Evolutionary conservation across 2,113 vertebrate genomes (phyloP).

Genomic region (Heloderma charlesbogerti): DNA sequence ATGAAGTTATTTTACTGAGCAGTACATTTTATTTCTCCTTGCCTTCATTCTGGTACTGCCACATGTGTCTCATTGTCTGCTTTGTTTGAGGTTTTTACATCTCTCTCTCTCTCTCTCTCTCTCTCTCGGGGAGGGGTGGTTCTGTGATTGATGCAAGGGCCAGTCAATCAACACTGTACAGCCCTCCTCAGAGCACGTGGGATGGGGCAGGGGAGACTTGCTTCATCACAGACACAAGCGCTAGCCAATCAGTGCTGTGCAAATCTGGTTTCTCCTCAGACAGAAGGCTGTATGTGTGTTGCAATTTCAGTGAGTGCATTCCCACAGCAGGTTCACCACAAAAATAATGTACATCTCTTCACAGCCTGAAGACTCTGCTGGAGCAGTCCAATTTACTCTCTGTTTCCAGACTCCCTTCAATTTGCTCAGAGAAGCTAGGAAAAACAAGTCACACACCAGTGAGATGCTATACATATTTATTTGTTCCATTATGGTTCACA

Average conservation of each 20-base stretch:
- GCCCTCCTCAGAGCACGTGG: not conserved
- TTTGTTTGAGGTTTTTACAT: not conserved
- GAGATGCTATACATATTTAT: constrained; percentile 73
- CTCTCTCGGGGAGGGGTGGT: not conserved
- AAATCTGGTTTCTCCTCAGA: not conserved
- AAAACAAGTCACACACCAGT: constrained; percentile 47
- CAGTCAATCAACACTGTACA: not conserved
- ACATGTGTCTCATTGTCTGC: not conserved
- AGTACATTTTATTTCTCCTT: not conserved
- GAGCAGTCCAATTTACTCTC: not conserved
- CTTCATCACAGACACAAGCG: not conserved
- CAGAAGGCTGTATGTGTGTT: not conserved
- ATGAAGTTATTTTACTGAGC: not conserved
- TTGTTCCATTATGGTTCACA: constrained; percentile 73
- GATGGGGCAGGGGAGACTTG: not conserved
- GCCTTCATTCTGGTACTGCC: not conserved
- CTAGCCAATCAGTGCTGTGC: not conserved
- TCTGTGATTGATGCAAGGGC: not conserved
- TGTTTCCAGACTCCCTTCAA: not conserved
- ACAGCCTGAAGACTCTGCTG: not conserved
- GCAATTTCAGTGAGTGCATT: not conserved
- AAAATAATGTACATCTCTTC: not conserved
- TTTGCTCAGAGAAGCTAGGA: constrained; percentile 28
- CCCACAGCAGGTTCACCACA: not conserved
- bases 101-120: too few relatives aligned